Evolutionary conservation across 1,140 invertebrate genomes (phyloP), one percentile per base, ranked within the genome.

Genomic region (Sminthurides bifidus): DNA sequence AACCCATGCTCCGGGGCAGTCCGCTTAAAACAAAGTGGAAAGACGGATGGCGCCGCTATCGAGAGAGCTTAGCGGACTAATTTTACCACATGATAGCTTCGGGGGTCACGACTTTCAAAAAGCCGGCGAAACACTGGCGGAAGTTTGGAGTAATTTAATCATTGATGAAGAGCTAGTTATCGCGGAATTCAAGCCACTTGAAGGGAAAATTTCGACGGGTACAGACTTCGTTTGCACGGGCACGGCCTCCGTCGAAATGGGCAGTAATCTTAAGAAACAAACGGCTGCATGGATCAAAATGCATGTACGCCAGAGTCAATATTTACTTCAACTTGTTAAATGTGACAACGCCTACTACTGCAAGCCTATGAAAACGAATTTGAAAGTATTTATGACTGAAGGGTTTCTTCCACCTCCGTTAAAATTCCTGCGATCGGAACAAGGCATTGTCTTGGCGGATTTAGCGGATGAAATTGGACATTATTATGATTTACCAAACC

Each of bases 1-100:
- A 15, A 71, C 68, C 2, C 71, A 74, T 68, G 71, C 72, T 37
- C 70, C 70, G 31, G 69, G 70, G n/a, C 49, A 65, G 27, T 66
- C 62, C 50, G 68, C 71, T 14, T 73, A 62, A 62, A 69, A 67
- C 58, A 44, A 51, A 17, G 68, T 67, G 12, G 66, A 69, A 52
- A 51, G 67, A 53, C 29, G 63, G 52, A 69, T 73, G 71, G 72
- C 71, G 40, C 69, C 71, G 27, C 57, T 74, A 27, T 69, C 66
- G 60, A 52, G 56, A 30, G 63, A 69, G 59, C 63, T 72, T 40
- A 38, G 67, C 45, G 68, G 70, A 30, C 19, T 72, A 10, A 67
- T 73, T 37, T 54, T 72, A 33, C 62, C 61, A 53, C 65, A 71
- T 64, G 70, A 71, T 56, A 45, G 59, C 58, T 70, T 61, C 65